These are phyloP conservation scores for Diploscapter pachys DNA, from an alignment of 1,140 invertebrate genomes.

Conservation along the genomic window DNA sequence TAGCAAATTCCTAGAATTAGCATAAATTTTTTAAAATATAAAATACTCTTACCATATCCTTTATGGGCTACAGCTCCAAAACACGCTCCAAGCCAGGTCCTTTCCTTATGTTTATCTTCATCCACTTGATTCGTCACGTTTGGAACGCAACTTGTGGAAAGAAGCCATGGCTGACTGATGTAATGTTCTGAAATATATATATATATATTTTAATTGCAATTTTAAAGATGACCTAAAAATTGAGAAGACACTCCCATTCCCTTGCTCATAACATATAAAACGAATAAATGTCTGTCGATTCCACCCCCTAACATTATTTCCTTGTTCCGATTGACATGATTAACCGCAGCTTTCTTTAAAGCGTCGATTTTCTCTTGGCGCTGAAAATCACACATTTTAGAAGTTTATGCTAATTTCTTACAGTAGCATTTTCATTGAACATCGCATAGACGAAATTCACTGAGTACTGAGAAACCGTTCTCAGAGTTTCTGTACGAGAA, in stretches of 20 bases:
- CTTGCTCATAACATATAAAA: slow-evolving; percentile 92
- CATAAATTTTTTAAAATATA: neutral
- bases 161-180: slow-evolving; percentile 90
- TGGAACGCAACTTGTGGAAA: slow-evolving; percentile 83
- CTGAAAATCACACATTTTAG: slow-evolving; percentile 45
- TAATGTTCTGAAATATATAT: slow-evolving; percentile 63
- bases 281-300: slow-evolving; percentile 93
- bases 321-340: slow-evolving; percentile 67
- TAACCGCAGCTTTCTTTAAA: slow-evolving; percentile 72
- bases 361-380: slow-evolving; percentile 62
- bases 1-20: slow-evolving; percentile 53
- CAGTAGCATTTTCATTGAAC: slow-evolving; percentile 64
- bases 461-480: slow-evolving; percentile 88
- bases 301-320: slow-evolving; percentile 92
- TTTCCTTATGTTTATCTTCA: slow-evolving; percentile 31
- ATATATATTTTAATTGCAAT: no score
- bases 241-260: slow-evolving; percentile 75
- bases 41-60: slow-evolving; percentile 60
- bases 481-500: slow-evolving; percentile 91
- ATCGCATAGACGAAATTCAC: slow-evolving; percentile 84
- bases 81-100: slow-evolving; percentile 39
- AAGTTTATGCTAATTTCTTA: slow-evolving; percentile 1
- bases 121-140: slow-evolving; percentile 38
- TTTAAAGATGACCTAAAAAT: slow-evolving; percentile 27
- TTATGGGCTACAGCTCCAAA: slow-evolving; percentile 60